These are phyloP conservation scores for Haliclona indistincta DNA, from an alignment of 37 sponge, comb jelly and placozoan genomes.

Conservation along the genomic window DNA sequence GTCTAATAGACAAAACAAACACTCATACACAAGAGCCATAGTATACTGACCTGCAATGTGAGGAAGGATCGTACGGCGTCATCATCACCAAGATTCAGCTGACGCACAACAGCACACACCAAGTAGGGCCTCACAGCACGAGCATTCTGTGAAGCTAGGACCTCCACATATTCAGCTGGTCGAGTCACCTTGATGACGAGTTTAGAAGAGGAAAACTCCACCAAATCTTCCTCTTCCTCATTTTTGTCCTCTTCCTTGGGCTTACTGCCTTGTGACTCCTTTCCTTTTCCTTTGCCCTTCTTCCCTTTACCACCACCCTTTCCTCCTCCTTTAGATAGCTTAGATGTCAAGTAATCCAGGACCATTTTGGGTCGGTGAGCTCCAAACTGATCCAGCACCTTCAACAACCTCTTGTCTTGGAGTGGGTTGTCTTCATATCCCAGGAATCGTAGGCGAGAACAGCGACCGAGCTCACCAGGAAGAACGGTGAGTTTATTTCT, in stretches of 20 bases:
- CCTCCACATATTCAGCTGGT: conserved; percentile 23
- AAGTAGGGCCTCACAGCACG: conserved; percentile 70
- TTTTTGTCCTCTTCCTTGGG: background rate
- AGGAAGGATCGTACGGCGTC: conserved; percentile 66
- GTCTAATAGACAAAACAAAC: conserved; percentile 50
- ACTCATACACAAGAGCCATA: background rate
- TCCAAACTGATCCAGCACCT: conserved; percentile 83
- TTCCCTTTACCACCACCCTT: conserved; percentile 14
- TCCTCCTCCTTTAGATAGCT: conserved; percentile 5
- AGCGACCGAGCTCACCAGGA: conserved; percentile 70
- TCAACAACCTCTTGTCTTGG: conserved; percentile 69
- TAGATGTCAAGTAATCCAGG: conserved; percentile 74
- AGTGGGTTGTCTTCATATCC: conserved; percentile 76
- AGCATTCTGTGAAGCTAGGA: conserved; percentile 44
- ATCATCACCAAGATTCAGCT: conserved; percentile 48
- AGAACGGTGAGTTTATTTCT: conserved; percentile 55
- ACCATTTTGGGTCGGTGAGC: conserved; percentile 81
- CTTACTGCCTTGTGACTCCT: background rate
- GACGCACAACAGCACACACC: conserved; percentile 74
- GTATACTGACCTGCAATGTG: conserved; percentile 72
- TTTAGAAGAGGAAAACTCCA: background rate
- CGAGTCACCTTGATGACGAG: conserved; percentile 32
- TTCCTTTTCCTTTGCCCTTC: conserved; percentile 37
- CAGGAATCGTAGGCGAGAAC: conserved; percentile 63
- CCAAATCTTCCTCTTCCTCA: conserved; percentile 42